phyloP scores from a whole-genome alignment of 2,113 vertebrate species.

The Cephalopterus ornatus region DNA sequence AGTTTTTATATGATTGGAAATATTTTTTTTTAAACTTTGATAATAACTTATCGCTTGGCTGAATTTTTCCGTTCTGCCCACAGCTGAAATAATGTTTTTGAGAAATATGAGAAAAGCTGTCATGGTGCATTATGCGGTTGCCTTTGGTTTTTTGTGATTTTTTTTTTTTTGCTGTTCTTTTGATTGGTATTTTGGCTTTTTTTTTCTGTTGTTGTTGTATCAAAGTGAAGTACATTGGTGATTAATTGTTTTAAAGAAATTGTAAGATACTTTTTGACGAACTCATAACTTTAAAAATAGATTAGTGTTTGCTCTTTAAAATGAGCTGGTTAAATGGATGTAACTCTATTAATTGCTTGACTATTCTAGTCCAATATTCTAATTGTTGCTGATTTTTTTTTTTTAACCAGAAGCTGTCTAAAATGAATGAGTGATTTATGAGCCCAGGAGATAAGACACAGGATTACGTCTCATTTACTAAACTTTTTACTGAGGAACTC shows the following conservation, averaged over 20 bases:
- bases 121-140: neutral
- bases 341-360: neutral
- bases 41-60: neutral
- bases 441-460: neutral
- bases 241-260: neutral
- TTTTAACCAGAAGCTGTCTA: neutral
- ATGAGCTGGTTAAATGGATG: neutral
- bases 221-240: neutral
- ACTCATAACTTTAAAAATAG: neutral
- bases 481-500: neutral
- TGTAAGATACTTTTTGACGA: neutral
- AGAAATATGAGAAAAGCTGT: neutral
- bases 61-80: neutral
- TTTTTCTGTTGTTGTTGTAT: too few relatives aligned
- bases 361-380: neutral
- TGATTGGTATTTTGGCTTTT: accelerated
- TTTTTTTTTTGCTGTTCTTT: neutral
- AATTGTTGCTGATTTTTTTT: neutral
- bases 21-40: neutral
- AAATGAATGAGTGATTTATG: neutral
- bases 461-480: neutral
- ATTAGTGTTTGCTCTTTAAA: neutral
- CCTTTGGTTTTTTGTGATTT: neutral
- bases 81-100: neutral
- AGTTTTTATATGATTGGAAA: neutral